Evolutionary conservation across 64 coral and sea anemone species (phyloP).

Genomic region (Stichodactyla mertensii): DNA sequence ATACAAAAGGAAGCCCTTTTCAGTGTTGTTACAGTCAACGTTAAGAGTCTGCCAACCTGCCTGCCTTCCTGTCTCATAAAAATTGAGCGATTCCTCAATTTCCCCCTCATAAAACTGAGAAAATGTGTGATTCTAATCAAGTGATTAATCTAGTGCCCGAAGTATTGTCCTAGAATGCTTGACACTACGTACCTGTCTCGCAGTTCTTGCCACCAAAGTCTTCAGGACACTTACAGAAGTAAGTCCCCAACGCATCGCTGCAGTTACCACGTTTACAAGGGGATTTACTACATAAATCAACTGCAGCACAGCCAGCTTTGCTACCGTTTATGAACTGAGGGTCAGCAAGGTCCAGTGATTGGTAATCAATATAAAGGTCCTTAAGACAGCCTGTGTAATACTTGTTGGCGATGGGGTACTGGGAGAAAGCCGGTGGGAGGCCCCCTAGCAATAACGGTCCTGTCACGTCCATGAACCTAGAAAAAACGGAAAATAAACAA

Average conservation of each 20-base stretch:
- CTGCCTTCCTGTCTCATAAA: too few relatives aligned
- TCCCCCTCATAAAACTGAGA: too few relatives aligned
- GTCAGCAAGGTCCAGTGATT: constrained; percentile 60
- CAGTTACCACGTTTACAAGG: constrained; percentile 74
- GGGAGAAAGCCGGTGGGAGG: constrained; percentile 12
- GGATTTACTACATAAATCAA: constrained; percentile 42
- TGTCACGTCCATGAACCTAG: constrained; percentile 75
- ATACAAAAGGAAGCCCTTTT: too few relatives aligned
- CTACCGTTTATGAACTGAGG: constrained; percentile 59
- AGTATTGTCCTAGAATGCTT: neutral
- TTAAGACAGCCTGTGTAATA: constrained; percentile 75
- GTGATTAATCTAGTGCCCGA: neutral
- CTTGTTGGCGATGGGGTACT: constrained; percentile 42
- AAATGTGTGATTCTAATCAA: too few relatives aligned
- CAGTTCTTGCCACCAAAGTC: constrained; percentile 74
- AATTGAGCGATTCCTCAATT: too few relatives aligned
- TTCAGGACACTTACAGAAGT: constrained; percentile 49
- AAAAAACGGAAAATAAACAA: neutral
- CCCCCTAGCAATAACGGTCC: constrained; percentile 83
- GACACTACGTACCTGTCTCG: constrained; percentile 46
- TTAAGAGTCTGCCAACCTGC: too few relatives aligned
- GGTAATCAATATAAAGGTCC: constrained; percentile 73
- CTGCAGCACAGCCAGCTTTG: constrained; percentile 45
- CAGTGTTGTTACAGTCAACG: too few relatives aligned
- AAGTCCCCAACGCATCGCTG: constrained; percentile 37